phyloP scores from a whole-genome alignment of 2,113 vertebrate species.

The Perca schrenkii region DNA sequence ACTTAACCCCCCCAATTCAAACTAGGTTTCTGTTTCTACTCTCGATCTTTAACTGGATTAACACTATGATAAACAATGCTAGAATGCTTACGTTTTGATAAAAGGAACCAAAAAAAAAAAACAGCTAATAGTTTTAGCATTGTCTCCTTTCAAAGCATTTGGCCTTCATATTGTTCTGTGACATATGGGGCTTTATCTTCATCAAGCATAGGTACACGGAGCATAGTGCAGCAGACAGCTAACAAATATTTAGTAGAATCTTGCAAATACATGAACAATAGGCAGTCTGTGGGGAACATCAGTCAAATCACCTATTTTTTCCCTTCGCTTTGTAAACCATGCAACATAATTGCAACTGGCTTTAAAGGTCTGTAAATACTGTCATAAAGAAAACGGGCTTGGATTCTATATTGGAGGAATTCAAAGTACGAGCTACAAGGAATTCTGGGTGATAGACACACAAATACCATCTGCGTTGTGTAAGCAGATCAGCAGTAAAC shows the following conservation, averaged over 20 bases:
- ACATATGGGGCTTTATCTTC: not conserved
- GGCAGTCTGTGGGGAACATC: not conserved
- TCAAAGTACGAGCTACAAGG: slow-evolving; percentile 22
- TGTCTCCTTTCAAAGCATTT: not conserved
- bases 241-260: not conserved
- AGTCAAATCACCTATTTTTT: not conserved
- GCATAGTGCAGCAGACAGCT: not conserved
- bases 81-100: not conserved
- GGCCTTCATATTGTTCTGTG: not conserved
- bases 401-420: not conserved
- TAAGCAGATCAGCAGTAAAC: slow-evolving; percentile 67
- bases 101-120: slow-evolving; percentile 3
- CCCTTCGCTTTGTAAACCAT: not conserved
- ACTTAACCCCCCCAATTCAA: not conserved
- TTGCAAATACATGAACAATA: not conserved
- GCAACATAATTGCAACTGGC: not conserved
- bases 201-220: not conserved
- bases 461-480: slow-evolving; percentile 31
- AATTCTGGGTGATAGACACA: slow-evolving; percentile 24
- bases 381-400: slow-evolving; percentile 4
- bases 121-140: not conserved
- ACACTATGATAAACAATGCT: not conserved
- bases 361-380: slow-evolving; percentile 1
- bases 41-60: not conserved
- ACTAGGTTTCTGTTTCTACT: not conserved